Evolutionary conservation across 2,888 invertebrate genomes (phyloP), one percentile per base, ranked within the genome.

Genomic region (Axea sp.): DNA sequence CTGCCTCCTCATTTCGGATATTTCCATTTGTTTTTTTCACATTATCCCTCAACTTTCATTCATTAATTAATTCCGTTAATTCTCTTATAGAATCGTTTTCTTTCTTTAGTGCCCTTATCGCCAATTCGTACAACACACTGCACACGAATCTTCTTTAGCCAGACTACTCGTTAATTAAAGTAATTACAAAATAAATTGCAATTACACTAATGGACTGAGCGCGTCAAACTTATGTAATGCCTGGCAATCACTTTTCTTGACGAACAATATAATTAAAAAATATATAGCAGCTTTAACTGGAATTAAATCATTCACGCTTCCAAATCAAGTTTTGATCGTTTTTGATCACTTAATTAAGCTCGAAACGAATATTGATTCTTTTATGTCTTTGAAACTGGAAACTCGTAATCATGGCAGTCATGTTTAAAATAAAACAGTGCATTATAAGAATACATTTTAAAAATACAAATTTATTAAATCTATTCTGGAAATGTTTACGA

Each of bases 101-200:
- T 45, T 59, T 62, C 59, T 65, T 76, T 64, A 53, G 60, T 71
- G 43, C 72, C 69, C 73, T 75, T 57, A 68, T 68, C 71, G 62
- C 74, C 69, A 37, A 59, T 69, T 59, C 76, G 71, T 62, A 57
- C 62, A 57, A 76, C 76, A 60, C 69, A 72, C 68, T 47, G 33
- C 76, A 74, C 69, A 76, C 76, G 78, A 81, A 82, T 81, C 83
- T 85, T 81, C 78, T 81, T 75, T 79, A 82, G 79, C 80, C 78
- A 80, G 77, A 80, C 78, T 83, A 82, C 81, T 84, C 82, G 83
- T 84, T 86, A 86, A 86, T 87, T 85, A 85, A 85, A 86, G 85
- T 86, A 87, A 87, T 87, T 86, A 85, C 85, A 84, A 85, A 86
- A 87, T 87, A 86, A 86, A 87, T 85, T 87, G 85, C 84, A 87